phyloP scores from a whole-genome alignment of 2,888 invertebrate genomes.

The Koerneria pararmatus region DNA sequence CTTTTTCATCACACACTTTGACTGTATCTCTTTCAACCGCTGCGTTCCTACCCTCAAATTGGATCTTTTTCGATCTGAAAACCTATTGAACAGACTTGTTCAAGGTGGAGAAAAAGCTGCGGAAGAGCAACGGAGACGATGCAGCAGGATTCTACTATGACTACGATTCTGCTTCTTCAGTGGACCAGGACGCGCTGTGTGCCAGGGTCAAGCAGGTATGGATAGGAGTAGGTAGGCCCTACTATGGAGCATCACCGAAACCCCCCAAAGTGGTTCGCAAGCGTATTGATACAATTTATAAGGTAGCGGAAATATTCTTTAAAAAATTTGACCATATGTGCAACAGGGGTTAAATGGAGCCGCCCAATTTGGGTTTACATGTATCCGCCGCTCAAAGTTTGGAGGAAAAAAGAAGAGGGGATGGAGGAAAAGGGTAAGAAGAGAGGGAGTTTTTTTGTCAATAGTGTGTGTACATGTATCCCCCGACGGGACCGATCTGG shows the following conservation, averaged over 20 bases:
- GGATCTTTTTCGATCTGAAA: neutral
- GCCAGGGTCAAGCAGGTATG: constrained; percentile 10
- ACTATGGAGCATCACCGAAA: neutral
- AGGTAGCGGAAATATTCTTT: neutral
- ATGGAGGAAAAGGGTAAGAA: no score
- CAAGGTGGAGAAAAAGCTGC: constrained; percentile 32
- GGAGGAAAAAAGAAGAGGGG: no score
- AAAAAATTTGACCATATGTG: neutral
- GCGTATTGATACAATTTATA: neutral
- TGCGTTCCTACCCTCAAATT: no score
- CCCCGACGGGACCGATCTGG: no score
- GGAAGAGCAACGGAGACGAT: constrained; percentile 11
- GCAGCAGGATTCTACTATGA: constrained; percentile 32
- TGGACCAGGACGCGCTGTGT: constrained; percentile 16
- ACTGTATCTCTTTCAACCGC: no score
- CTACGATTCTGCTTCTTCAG: constrained; percentile 32
- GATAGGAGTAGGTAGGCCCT: neutral
- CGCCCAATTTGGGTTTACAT: no score
- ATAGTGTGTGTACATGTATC: no score
- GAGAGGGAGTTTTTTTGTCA: no score
- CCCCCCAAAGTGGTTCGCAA: neutral
- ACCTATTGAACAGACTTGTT: constrained; percentile 25
- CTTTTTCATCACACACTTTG: no score
- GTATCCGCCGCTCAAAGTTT: no score
- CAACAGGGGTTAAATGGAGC: no score